Percentiles rank a stretch among this genome's conserved stretches.
Evolutionary conservation across 2,888 invertebrate genomes (phyloP).

Genomic region (Cetonia aurata): DNA sequence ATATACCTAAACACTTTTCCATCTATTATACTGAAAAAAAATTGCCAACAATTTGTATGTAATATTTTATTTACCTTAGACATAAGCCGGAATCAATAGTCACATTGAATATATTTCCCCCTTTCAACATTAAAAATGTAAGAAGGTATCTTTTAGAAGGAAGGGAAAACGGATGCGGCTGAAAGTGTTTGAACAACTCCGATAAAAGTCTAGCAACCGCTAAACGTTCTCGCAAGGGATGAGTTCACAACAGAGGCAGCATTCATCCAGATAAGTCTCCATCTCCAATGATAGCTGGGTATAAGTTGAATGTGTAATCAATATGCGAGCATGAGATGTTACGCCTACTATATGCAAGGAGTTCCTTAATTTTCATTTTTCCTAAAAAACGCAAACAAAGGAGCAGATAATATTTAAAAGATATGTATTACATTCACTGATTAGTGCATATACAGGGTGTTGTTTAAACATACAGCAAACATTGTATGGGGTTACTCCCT

Average conservation of each 20-base stretch:
- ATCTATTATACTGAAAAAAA: too few relatives aligned
- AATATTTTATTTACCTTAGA: background rate
- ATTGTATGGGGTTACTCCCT: too few relatives aligned
- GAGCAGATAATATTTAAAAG: too few relatives aligned
- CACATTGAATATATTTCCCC: constrained; percentile 7
- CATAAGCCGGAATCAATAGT: constrained; percentile 5
- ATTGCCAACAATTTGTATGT: too few relatives aligned
- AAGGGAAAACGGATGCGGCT: constrained; percentile 9
- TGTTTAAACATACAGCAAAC: too few relatives aligned
- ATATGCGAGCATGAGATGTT: constrained; percentile 36
- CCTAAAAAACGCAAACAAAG: too few relatives aligned
- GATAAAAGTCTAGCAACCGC: constrained; percentile 47
- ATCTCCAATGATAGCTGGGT: constrained; percentile 43
- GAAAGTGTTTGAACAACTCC: constrained; percentile 46
- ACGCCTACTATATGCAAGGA: background rate
- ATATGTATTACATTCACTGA: too few relatives aligned
- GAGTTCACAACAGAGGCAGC: constrained; percentile 48
- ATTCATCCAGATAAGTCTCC: constrained; percentile 47
- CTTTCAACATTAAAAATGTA: constrained; percentile 25
- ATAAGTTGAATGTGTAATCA: constrained; percentile 49
- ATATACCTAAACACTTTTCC: too few relatives aligned
- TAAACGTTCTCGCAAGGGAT: constrained; percentile 49
- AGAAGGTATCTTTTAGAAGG: constrained; percentile 6
- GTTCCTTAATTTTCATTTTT: constrained; percentile 11
- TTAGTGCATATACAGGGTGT: too few relatives aligned